Evolutionary conservation across 2,888 invertebrate genomes (phyloP).

Genomic region (Tipula helvola): DNA sequence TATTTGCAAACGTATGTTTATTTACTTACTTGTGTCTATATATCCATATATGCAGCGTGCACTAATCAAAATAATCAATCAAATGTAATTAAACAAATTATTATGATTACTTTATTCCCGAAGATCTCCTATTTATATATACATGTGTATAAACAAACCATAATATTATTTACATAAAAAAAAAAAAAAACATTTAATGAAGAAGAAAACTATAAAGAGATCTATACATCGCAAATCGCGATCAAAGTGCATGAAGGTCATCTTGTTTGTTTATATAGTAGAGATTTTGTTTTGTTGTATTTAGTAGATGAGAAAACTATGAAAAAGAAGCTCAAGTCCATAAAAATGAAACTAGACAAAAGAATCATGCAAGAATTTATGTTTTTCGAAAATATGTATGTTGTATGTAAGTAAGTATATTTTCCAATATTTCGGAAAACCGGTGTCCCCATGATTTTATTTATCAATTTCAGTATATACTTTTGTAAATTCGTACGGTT

Average conservation of each 20-base stretch:
- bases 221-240: conserved; percentile 6
- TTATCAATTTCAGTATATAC: neutral
- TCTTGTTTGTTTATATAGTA: conserved; percentile 1
- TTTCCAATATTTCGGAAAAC: conserved; percentile 5
- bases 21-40: neutral
- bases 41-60: neutral
- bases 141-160: neutral
- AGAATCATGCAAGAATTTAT: conserved; percentile 7
- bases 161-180: neutral
- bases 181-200: neutral
- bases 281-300: neutral
- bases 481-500: neutral
- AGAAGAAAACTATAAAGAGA: neutral
- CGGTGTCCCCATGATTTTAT: conserved; percentile 6
- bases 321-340: conserved; percentile 9
- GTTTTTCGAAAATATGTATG: neutral
- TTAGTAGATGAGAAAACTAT: neutral
- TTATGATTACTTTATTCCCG: neutral
- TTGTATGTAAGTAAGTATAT: neutral
- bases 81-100: conserved; percentile 4
- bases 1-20: neutral
- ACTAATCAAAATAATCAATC: neutral
- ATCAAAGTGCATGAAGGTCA: conserved; percentile 11
- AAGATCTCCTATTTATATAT: neutral
- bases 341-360: neutral